Percentiles rank a stretch among this genome's conserved stretches.
Evolutionary conservation across 2,888 invertebrate genomes (phyloP).

Genomic region (Falcaria lacertinaria): DNA sequence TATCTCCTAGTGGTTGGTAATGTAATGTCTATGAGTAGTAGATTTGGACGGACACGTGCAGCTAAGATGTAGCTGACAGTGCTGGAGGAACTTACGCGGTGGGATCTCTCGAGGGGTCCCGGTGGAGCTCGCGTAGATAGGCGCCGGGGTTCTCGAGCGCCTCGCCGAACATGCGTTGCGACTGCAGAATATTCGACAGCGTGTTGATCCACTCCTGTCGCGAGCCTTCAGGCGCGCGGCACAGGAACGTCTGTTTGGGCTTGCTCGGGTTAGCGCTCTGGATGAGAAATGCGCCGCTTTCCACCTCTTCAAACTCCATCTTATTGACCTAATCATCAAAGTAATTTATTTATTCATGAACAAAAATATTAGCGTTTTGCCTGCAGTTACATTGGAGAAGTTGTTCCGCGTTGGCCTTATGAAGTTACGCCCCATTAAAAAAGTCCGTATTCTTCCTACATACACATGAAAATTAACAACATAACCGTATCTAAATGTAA

Average conservation of each 20-base stretch:
- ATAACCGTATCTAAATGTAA: no score
- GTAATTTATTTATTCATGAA: no score
- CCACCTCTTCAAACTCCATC: conserved; percentile 88
- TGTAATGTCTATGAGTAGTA: background rate
- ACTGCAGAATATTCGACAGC: conserved; percentile 92
- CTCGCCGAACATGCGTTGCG: conserved; percentile 95
- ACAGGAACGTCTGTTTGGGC: conserved; percentile 86
- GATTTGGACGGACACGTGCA: background rate
- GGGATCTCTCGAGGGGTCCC: conserved; percentile 47
- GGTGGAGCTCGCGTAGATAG: conserved; percentile 55
- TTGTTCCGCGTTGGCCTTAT: no score
- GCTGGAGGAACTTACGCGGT: conserved; percentile 54
- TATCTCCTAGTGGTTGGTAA: no score
- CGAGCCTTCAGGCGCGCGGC: conserved; percentile 87
- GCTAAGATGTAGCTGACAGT: conserved; percentile 7
- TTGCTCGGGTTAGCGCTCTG: conserved; percentile 90
- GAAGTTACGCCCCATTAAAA: no score
- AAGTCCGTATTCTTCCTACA: no score
- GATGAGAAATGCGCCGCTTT: conserved; percentile 51
- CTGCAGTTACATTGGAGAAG: no score
- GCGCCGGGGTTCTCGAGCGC: conserved; percentile 96
- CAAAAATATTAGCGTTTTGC: no score
- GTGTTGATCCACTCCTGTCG: conserved; percentile 91
- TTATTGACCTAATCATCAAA: conserved; percentile 94
- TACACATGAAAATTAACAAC: no score